Conservation (phyloP, 2,113 vertebrate genomes). For the Salvelinus alpinus region DNA sequence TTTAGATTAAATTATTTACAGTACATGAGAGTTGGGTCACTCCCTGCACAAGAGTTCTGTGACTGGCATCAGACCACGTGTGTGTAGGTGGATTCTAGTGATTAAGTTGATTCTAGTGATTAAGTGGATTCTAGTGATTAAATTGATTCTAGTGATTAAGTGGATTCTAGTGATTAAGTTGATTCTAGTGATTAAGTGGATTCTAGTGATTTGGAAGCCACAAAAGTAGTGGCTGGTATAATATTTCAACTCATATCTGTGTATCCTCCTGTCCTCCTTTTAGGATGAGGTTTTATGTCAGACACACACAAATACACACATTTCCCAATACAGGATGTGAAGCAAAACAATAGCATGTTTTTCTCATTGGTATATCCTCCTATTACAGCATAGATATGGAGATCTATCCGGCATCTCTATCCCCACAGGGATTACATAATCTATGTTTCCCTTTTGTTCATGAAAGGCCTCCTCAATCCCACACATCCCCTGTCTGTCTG, state of each 20-base stretch:
- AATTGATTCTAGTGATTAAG: background rate
- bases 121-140: background rate
- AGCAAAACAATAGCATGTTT: background rate
- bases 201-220: background rate
- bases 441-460: conserved; percentile 9
- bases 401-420: background rate
- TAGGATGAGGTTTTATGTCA: background rate
- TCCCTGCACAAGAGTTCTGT: conserved; percentile 3
- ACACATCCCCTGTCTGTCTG: conserved; percentile 3
- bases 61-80: conserved; percentile 1
- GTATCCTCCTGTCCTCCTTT: background rate
- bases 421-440: conserved; percentile 9
- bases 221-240: background rate
- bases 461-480: conserved; percentile 2
- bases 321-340: background rate
- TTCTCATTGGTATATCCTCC: background rate
- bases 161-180: background rate
- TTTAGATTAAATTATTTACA: conserved; percentile 58
- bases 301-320: background rate
- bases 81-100: conserved; percentile 2
- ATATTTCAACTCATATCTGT: background rate
- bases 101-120: background rate
- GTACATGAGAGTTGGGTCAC: conserved; percentile 21
- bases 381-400: background rate
- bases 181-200: background rate